These are phyloP conservation scores for Lepidochrysops patricia DNA, from an alignment of 2,888 invertebrate genomes.

Conservation along the genomic window DNA sequence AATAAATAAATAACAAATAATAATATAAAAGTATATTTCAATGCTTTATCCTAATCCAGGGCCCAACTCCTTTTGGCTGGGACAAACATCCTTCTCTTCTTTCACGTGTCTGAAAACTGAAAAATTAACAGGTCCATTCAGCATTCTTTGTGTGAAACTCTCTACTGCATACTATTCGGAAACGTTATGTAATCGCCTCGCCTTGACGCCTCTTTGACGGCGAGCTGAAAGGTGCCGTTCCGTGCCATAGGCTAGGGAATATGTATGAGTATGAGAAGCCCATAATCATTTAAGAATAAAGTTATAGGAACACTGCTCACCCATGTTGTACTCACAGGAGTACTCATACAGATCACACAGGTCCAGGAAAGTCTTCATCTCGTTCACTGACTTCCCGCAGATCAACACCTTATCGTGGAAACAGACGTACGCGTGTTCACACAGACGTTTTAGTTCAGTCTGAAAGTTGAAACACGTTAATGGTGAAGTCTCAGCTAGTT, in stretches of 20 bases:
- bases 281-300: too few relatives aligned
- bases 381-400: constrained; percentile 60
- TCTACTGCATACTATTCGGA: too few relatives aligned
- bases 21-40: constrained; percentile 9
- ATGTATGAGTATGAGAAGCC: too few relatives aligned
- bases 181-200: too few relatives aligned
- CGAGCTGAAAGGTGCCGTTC: too few relatives aligned
- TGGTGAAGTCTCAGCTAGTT: too few relatives aligned
- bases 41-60: constrained; percentile 34
- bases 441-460: constrained; percentile 50
- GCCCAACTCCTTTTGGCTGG: constrained; percentile 45
- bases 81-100: constrained; percentile 56
- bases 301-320: too few relatives aligned
- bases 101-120: constrained; percentile 62
- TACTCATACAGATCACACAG: constrained; percentile 62
- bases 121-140: too few relatives aligned
- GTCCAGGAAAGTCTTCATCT: constrained; percentile 58
- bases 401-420: constrained; percentile 55
- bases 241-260: too few relatives aligned
- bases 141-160: too few relatives aligned
- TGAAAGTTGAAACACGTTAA: constrained; percentile 25
- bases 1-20: not conserved
- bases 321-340: constrained; percentile 58
- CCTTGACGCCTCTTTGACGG: too few relatives aligned
- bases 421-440: constrained; percentile 56